Evolutionary conservation across 2,113 vertebrate genomes (phyloP), one percentile per base, ranked within the genome.

Genomic region (Oophaga pumilio): DNA sequence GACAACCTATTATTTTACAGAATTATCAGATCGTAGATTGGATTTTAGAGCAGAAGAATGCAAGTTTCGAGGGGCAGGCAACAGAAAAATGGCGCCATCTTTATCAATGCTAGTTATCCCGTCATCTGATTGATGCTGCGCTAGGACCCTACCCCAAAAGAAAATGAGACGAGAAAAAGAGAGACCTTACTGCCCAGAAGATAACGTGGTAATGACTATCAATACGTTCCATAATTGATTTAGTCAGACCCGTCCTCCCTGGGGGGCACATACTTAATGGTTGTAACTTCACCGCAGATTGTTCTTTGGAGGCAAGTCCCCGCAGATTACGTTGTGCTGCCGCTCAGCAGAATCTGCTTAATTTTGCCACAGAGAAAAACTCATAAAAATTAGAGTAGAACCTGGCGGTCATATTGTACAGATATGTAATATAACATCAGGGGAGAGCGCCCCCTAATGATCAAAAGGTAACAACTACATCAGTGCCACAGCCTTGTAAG

Each of bases 301-400:
- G 50, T 73, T 71, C 15, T 14, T 12, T 53, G 57, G 8, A 15
- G 22, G 52, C 53, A 18, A 56, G 59, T 68, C 85, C 60, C 85
- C 49, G 85, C 50, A 71, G 20, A 87, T 69, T 57, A 13, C 85
- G 33, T 87, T 87, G 59, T 73, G 60, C 28, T 52, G 50, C 76
- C 24, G 85, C 69, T 71, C 68, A 86, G 64, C 60, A n/a, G 76
- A 87, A 80, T 73, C 85, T 0, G 15, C 85, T 81, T 52, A 53
- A 57, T 84, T 85, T 50, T 7, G 24, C 24, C 43, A 28, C 28
- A 28, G 26, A 74, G 18, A 57, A 60, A 79, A 80, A 33, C 26
- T 59, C 26, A 33, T 43, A 62, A 49, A 80, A 62, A 81, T 64
- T 28, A 62, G 33, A 81, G 28, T 28, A 33, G 15, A 81, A 62